Conservation (phyloP, 2,113 vertebrate genomes). For the Desmodus rotundus region DNA sequence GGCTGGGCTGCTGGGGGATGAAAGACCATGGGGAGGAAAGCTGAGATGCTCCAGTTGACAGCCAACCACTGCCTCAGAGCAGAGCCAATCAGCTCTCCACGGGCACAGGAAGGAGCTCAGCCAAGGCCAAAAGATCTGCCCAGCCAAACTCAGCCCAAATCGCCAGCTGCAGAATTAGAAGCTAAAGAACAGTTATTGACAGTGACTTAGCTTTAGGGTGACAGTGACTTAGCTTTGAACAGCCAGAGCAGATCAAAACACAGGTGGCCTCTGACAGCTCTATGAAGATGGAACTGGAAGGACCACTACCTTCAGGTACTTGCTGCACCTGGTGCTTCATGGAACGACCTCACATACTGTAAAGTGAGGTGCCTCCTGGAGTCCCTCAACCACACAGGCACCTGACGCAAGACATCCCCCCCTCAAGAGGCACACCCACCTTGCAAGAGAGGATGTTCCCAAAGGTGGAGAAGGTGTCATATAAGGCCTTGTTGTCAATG, state of each 20-base stretch:
- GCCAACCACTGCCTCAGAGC: not conserved
- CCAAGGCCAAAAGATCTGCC: not conserved
- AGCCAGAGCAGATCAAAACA: not conserved
- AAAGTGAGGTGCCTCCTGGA: not conserved
- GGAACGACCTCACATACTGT: not conserved
- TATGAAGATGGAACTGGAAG: not conserved
- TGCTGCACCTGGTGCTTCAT: not conserved
- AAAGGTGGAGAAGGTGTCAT: slow-evolving; percentile 97
- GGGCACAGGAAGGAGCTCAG: not conserved
- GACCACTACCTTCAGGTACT: not conserved
- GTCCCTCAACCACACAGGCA: not conserved
- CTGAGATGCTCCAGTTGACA: too few relatives aligned
- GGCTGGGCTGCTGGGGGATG: not conserved
- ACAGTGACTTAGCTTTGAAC: not conserved
- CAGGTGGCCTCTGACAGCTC: not conserved
- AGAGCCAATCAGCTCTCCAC: not conserved
- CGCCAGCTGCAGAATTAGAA: not conserved
- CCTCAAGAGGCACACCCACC: slow-evolving; percentile 74
- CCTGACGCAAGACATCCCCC: not conserved
- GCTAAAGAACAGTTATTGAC: not conserved
- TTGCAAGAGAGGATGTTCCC: slow-evolving; percentile 99
- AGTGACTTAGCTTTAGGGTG: not conserved
- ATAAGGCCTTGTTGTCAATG: slow-evolving; percentile 97
- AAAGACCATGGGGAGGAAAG: not conserved
- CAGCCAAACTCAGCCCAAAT: not conserved